Evolutionary conservation across 2,113 vertebrate species (phyloP), one percentile per base, ranked within the genome.

Genomic region (Phoenicopterus ruber): DNA sequence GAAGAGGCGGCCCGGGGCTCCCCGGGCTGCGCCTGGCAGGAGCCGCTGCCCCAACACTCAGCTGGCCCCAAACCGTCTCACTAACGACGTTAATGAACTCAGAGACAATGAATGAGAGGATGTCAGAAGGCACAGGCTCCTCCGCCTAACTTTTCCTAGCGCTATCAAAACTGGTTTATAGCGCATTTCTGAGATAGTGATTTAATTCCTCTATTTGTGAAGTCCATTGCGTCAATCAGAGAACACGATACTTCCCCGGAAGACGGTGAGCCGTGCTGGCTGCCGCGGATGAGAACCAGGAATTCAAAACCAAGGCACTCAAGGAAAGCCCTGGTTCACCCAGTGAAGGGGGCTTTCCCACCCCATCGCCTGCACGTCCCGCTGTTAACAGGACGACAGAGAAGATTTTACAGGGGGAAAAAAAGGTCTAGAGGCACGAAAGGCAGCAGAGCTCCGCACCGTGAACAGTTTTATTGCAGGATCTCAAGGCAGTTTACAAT

Each of bases 351-450:
- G 66, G 19, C 18, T 58, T 34, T 18, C 50, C 71, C 16, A 11
- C 61, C 13, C 67, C 49, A 11, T 6, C 50, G 31, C 3, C 21
- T 3, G 29, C 44, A 7, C 6, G 3, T 0, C 79, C 14, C 65
- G 63, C 59, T 66, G 36, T 0, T n/a, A n/a, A n/a, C n/a, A n/a
- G n/a, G n/a, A n/a, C n/a, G 1, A 11, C 1, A 2, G 40, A 46
- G 55, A 20, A 26, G 26, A 55, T 77, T 81, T 57, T 10, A 32
- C 2, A 10, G 46, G 32, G 28, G 15, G 31, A 5, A 34, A 5
- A 49, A 80, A 25, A 47, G 17, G 9, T 62, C 32, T 10, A 14
- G 47, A 80, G 34, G n/a, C 55, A 26, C 0, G 38, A 80, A 70
- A 79, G 2, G 1, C 54, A 26, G 0, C 7, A 54, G n/a, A 74